Evolutionary conservation across 2,888 invertebrate species (phyloP).

Genomic region (Emesis furor): DNA sequence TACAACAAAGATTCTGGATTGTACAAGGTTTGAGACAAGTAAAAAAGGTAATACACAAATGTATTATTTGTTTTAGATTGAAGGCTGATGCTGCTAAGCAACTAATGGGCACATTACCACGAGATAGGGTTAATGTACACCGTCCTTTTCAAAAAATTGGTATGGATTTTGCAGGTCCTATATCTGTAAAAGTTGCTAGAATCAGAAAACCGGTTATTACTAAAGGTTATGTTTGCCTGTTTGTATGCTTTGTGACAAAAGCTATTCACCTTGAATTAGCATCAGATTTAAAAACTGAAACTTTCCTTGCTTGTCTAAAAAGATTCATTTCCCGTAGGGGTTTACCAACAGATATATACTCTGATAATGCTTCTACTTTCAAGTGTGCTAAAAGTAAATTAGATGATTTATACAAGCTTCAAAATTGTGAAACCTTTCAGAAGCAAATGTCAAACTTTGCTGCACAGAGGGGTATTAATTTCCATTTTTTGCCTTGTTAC

Average conservation of each 20-base stretch:
- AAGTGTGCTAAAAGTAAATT: conserved; percentile 52
- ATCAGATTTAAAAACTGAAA: conserved; percentile 39
- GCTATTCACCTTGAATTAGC: conserved; percentile 60
- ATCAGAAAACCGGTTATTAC: conserved; percentile 39
- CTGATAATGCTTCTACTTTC: conserved; percentile 62
- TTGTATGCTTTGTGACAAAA: conserved; percentile 60
- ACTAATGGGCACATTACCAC: conserved; percentile 42
- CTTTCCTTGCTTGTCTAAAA: conserved; percentile 58
- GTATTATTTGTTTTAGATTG: conserved; percentile 43
- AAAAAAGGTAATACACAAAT: conserved; percentile 39
- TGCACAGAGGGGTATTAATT: conserved; percentile 47
- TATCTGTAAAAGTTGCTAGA: conserved; percentile 40
- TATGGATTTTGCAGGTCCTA: conserved; percentile 55
- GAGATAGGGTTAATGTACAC: conserved; percentile 16
- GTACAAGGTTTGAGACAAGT: conserved; percentile 39
- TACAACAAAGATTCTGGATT: conserved; percentile 41
- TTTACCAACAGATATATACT: conserved; percentile 43
- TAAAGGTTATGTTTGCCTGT: conserved; percentile 52
- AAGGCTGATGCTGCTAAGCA: conserved; percentile 36
- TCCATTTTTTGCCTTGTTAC: conserved; percentile 61
- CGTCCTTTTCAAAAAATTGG: conserved; percentile 45
- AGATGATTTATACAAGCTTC: conserved; percentile 40
- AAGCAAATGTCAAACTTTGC: not conserved
- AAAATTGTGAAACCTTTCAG: not conserved
- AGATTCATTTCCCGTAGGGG: conserved; percentile 60